phyloP scores from a whole-genome alignment of 2,888 invertebrate genomes.

The Drosophila dives region DNA sequence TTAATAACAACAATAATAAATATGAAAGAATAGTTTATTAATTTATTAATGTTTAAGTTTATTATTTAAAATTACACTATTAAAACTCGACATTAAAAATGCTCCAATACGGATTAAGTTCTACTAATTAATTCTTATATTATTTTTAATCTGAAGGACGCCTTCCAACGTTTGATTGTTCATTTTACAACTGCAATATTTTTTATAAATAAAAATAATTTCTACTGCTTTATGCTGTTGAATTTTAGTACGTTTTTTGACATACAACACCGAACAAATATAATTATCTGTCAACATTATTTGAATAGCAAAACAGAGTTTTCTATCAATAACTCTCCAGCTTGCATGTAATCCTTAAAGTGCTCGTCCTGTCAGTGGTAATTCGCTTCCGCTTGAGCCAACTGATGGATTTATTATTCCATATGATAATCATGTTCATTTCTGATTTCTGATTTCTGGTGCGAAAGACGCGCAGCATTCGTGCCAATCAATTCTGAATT shows the following conservation, averaged over 20 bases:
- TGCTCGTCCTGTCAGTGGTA: not conserved
- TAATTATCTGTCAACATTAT: not conserved
- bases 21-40: not conserved
- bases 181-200: no score
- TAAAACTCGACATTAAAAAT: not conserved
- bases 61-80: not conserved
- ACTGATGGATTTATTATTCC: not conserved
- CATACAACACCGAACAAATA: not conserved
- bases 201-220: no score
- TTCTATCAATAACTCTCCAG: not conserved
- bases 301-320: not conserved
- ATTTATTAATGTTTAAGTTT: not conserved
- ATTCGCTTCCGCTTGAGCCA: not conserved
- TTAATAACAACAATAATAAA: not conserved
- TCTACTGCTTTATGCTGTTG: no score
- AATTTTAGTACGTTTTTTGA: no score
- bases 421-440: not conserved
- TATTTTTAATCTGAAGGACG: no score
- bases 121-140: not conserved
- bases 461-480: not conserved
- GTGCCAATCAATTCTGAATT: constrained; percentile 21
- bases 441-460: not conserved
- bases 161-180: no score
- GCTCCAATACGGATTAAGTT: no score
- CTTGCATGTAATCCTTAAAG: not conserved